These are phyloP conservation scores for Gallinago undulata DNA, from an alignment of 2,113 vertebrate genomes.

Conservation along the genomic window DNA sequence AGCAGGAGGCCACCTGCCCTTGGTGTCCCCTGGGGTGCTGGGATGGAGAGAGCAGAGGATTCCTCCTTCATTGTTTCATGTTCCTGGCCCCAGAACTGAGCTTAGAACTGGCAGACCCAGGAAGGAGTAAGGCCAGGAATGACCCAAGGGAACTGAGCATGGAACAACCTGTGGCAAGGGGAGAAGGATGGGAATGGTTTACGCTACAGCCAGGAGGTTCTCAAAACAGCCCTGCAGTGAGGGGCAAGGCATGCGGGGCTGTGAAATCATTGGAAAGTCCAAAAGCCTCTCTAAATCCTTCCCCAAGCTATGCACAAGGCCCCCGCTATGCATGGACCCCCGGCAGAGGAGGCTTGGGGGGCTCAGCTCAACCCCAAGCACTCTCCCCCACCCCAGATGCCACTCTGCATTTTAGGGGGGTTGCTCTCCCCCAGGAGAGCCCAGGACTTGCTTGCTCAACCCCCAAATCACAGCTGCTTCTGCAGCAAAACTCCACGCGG, in stretches of 20 bases:
- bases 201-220: not conserved
- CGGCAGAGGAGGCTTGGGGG: fast-evolving
- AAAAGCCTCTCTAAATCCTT: not conserved
- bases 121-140: not conserved
- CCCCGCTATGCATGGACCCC: not conserved
- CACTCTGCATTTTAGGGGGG: not conserved
- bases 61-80: not conserved
- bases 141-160: not conserved
- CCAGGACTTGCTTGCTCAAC: fast-evolving
- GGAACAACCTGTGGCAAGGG: not conserved
- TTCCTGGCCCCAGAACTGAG: not conserved
- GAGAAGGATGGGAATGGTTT: not conserved
- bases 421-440: not conserved
- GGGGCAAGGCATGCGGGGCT: not conserved
- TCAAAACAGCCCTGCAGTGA: not conserved
- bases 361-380: not conserved
- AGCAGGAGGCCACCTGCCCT: not conserved
- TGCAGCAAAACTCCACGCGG: not conserved
- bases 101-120: not conserved
- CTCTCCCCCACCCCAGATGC: not conserved
- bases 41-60: not conserved
- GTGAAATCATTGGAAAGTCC: not conserved
- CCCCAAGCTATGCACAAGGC: not conserved
- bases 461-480: not conserved
- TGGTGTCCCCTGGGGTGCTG: not conserved